Percentiles rank a stretch among this genome's conserved stretches.
Conservation (phyloP, 2,797 vertebrate genomes). For the Poeciliopsis infans region DNA sequence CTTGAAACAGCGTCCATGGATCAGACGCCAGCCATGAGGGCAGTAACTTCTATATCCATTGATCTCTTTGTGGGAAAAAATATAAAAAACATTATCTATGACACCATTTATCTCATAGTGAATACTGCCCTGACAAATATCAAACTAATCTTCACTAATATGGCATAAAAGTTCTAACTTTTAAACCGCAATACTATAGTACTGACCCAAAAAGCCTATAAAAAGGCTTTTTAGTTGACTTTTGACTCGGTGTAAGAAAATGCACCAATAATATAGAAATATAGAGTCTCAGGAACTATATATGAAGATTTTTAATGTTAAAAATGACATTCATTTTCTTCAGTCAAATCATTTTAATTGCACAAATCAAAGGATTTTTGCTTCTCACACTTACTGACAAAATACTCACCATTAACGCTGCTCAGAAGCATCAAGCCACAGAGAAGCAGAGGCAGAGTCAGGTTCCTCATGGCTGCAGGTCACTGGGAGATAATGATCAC, state of each 20-base stretch:
- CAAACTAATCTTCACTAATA: background rate
- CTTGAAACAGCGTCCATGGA: background rate
- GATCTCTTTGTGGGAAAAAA: background rate
- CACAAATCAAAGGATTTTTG: background rate
- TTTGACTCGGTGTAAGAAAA: background rate
- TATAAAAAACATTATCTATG: no score
- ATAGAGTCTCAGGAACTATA: background rate
- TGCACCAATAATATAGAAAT: no score
- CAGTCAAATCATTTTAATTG: background rate
- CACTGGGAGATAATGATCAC: background rate
- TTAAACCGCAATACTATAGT: no score
- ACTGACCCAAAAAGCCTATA: no score
- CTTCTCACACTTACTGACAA: background rate
- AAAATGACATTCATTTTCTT: no score
- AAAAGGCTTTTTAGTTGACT: no score
- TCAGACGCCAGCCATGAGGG: fast-evolving
- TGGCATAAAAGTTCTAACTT: background rate
- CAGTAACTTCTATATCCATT: background rate
- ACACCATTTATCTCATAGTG: no score
- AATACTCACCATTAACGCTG: background rate
- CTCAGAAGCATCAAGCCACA: background rate
- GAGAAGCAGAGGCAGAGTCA: background rate
- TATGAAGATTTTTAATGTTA: background rate
- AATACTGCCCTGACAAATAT: no score
- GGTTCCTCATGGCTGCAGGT: background rate